phyloP scores from a whole-genome alignment of 2,797 vertebrate genomes.

The Siniperca obscura region DNA sequence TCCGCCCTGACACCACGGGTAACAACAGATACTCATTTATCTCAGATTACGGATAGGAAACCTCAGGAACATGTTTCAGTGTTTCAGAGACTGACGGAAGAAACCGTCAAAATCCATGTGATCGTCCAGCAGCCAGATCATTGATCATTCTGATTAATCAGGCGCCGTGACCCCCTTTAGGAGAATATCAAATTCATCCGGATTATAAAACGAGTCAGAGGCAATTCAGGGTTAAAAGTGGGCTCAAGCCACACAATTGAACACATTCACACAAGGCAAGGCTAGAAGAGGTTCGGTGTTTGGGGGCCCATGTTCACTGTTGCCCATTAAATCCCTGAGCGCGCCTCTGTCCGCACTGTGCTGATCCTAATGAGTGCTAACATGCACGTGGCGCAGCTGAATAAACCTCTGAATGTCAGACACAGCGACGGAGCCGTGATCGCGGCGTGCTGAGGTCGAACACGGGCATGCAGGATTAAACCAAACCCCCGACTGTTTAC shows the following conservation, averaged over 20 bases:
- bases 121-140: too few species aligned
- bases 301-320: background rate
- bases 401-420: constrained; percentile 38
- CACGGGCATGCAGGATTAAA: constrained; percentile 27
- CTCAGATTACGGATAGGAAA: too few species aligned
- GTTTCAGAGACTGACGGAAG: background rate
- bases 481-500: constrained; percentile 3
- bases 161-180: too few species aligned
- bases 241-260: background rate
- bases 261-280: background rate
- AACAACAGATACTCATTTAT: too few species aligned
- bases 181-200: too few species aligned
- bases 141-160: too few species aligned
- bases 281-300: too few species aligned
- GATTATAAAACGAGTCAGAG: too few species aligned
- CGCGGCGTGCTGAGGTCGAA: constrained; percentile 27
- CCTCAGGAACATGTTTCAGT: background rate
- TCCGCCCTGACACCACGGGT: too few species aligned
- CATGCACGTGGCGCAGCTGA: background rate
- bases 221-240: background rate
- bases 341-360: background rate
- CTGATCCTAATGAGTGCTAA: constrained; percentile 27
- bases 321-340: background rate
- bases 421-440: constrained; percentile 1
- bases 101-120: too few species aligned